phyloP scores from a whole-genome alignment of 2,113 vertebrate species.

The Mormyrus iriodes region DNA sequence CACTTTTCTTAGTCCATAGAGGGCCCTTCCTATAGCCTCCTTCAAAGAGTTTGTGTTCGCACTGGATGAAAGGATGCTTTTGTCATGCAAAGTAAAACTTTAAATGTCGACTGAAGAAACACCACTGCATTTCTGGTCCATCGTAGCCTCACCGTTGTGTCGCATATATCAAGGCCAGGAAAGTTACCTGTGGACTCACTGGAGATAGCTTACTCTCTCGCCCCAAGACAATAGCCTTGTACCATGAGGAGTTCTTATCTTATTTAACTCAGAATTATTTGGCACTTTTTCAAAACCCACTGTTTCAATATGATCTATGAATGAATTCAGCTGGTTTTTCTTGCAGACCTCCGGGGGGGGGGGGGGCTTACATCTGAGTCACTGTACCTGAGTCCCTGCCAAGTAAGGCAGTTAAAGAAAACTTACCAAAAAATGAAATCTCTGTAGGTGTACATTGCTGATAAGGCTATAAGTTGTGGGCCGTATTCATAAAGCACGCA shows the following conservation, averaged over 20 bases:
- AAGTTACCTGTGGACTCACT: not conserved
- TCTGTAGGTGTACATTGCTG: not conserved
- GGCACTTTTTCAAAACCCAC: not conserved
- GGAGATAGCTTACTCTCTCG: not conserved
- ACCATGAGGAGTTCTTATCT: not conserved
- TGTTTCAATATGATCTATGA: not conserved
- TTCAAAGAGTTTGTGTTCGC: not conserved
- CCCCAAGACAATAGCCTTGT: not conserved
- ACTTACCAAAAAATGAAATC: not conserved
- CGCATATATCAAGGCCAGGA: not conserved
- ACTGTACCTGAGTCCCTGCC: not conserved
- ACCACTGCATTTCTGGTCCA: not conserved
- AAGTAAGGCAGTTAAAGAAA: not conserved
- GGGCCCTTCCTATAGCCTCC: not conserved
- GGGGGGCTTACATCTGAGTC: not conserved
- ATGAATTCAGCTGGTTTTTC: not conserved
- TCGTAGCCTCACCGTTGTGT: not conserved
- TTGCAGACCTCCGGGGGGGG: not conserved
- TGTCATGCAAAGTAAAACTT: not conserved
- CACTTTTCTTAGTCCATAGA: not conserved
- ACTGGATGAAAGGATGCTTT: not conserved
- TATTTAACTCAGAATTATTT: not conserved
- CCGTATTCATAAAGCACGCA: not conserved
- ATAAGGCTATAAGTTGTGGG: not conserved
- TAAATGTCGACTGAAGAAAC: not conserved